A percentile compares a stretch with the other conserved stretches of the same genome.
These are phyloP conservation scores for Gallinago stenura DNA, from an alignment of 2,797 vertebrate genomes.

Conservation along the genomic window DNA sequence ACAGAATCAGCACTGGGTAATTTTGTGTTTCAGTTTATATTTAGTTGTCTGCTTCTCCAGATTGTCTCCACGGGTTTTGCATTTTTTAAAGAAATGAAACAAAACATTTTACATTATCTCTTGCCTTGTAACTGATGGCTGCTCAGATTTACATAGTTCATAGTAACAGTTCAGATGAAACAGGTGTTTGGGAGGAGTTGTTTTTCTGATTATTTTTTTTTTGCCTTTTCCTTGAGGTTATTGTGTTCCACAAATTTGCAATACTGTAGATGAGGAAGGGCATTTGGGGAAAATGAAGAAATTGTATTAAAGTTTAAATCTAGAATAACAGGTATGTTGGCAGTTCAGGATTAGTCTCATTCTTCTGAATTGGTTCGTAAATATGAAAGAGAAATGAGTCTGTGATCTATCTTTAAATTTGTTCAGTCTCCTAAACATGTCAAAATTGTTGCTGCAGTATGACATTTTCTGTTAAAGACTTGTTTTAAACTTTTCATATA, in stretches of 20 bases:
- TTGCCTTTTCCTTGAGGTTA: neutral
- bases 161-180: neutral
- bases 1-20: neutral
- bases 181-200: neutral
- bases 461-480: neutral
- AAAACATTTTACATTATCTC: neutral
- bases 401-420: neutral
- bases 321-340: neutral
- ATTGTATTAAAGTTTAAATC: neutral
- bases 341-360: neutral
- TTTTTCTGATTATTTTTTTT: neutral
- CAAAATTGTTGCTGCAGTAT: neutral
- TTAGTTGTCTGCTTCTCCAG: neutral
- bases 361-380: neutral
- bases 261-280: neutral
- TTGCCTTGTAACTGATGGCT: neutral
- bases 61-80: neutral
- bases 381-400: neutral
- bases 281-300: neutral
- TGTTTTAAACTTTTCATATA: neutral
- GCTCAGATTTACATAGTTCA: neutral
- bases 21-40: neutral
- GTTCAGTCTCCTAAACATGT: neutral
- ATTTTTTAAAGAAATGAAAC: neutral
- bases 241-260: neutral